Base-by-base conservation (phyloP, 2,888 invertebrate genomes). In the Malthinus seriepunctatus region DNA sequence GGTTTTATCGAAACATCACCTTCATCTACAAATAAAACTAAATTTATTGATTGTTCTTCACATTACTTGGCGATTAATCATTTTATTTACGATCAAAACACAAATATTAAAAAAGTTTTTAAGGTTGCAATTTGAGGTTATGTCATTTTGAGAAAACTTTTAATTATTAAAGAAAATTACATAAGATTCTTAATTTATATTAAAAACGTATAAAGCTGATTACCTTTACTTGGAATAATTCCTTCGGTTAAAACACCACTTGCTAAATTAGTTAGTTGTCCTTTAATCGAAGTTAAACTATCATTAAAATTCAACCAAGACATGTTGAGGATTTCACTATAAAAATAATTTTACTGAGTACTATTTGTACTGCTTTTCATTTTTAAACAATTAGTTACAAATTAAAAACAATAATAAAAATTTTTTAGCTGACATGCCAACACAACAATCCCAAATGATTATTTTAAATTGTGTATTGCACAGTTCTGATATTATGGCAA, bases 201-300 rank as follows among this genome's bases (percentile, higher is more conserved):
- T 23, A 23, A 23, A n/a, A 23, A 23, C 5, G 23, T 23, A 23
- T 5, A 5, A 23, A 23, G 23, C 2, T 23, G 5, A 15, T 15
- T 42, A 42, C 39, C 39, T 42, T 15, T 23, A 23, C 23, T 23
- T 23, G 23, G 2, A 23, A 23, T 23, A 71, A 83, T 82, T 63
- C 82, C 84, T 70, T 94, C 94, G 65, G 90, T 87, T 74, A 95
- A 83, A 69, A 95, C 93, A 80, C 93, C 94, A 76, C 90, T 91
- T 58, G 95, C 94, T 72, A 95, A 89, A 81, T 85, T 94, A 33
- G 88, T 86, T 71, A 95, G 86, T 82, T 95, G 95, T 67, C 93
- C 95, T 78, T 93, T 94, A 66, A 95, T 80, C 79, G 83, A 86
- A 74, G 78, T 85, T 67, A 86, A 80, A 80, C 85, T 85, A 70